Evolutionary conservation across 1,140 invertebrate species (phyloP), one percentile per base, ranked within the genome.

Genomic region (Meloidogyne hapla): DNA sequence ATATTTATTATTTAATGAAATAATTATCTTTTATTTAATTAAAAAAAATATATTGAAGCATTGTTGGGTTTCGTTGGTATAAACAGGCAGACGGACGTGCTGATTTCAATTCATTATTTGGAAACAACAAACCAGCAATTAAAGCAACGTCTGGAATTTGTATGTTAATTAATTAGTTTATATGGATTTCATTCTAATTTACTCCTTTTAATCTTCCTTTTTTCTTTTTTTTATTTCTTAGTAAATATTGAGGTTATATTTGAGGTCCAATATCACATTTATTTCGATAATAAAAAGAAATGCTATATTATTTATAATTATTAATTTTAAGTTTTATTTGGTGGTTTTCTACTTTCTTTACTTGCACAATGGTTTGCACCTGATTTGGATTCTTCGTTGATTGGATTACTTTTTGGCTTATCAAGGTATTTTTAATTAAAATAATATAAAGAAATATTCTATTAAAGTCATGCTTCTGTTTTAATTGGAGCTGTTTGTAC

Each of bases 1-100:
- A n/a, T n/a, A n/a, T n/a, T n/a, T n/a, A n/a, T n/a, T n/a, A n/a
- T n/a, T n/a, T n/a, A n/a, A n/a, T n/a, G n/a, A n/a, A n/a, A n/a
- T n/a, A n/a, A n/a, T n/a, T n/a, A n/a, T n/a, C n/a, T 69, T 62
- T n/a, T 10, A n/a, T 62, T 2, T 56, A 9, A 71, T 1, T 72
- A 26, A 26, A 21, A 12, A 8, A 45, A 45, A 15, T 45, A n/a
- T 56, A 6, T n/a, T n/a, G 6, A 56, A 73, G 71, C 28, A 65
- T 73, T 73, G 71, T 73, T 64, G 23, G 56, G 1, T 28, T 77
- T 42, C 76, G 76, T 26, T 77, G 76, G 76, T 76, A 77, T 38
- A 45, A 77, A 18, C 12, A 76, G 25, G 48, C 28, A 23, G 76
- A 77, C 56, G 76, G 76, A 18, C 48, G 76, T 25, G 6, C 26